Percentiles rank a stretch among this genome's conserved stretches.
Evolutionary conservation across 2,888 invertebrate genomes (phyloP).

Genomic region (Minunthozetes semirufus): DNA sequence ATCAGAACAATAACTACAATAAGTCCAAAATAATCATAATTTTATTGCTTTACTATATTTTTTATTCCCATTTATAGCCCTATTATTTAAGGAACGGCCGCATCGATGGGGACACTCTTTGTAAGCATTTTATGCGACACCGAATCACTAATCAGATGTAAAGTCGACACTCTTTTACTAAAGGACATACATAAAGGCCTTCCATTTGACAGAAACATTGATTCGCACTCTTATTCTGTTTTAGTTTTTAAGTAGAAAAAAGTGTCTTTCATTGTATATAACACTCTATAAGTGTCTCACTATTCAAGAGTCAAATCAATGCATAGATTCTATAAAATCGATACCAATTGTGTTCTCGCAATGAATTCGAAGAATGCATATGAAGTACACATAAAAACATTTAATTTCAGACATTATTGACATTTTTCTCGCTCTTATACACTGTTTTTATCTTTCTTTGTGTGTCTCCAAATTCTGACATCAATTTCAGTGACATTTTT

Average conservation of each 20-base stretch:
- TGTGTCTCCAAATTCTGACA: not conserved
- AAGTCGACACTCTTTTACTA: not conserved
- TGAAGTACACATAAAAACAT: constrained; percentile 9
- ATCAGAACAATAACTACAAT: constrained; percentile 13
- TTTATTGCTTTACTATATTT: constrained; percentile 17
- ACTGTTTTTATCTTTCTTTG: not conserved
- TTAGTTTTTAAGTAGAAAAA: constrained; percentile 22
- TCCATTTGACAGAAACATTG: constrained; percentile 25
- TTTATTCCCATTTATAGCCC: not conserved
- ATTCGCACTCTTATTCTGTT: constrained; percentile 27
- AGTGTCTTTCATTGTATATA: constrained; percentile 18
- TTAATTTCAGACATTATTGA: not conserved
- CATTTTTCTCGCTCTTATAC: too few relatives aligned
- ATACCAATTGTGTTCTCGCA: not conserved
- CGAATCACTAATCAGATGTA: constrained; percentile 18
- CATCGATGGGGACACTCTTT: not conserved
- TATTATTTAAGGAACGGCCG: not conserved
- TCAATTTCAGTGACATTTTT: constrained; percentile 10
- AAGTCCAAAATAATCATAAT: constrained; percentile 24
- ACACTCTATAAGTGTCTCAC: constrained; percentile 23
- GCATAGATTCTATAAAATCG: constrained; percentile 13
- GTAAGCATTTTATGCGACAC: constrained; percentile 14
- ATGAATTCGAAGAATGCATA: constrained; percentile 27
- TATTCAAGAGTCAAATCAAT: constrained; percentile 9
- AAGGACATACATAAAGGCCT: too few relatives aligned